phyloP scores from a whole-genome alignment of 2,888 invertebrate species.

The Saturnia japonica region DNA sequence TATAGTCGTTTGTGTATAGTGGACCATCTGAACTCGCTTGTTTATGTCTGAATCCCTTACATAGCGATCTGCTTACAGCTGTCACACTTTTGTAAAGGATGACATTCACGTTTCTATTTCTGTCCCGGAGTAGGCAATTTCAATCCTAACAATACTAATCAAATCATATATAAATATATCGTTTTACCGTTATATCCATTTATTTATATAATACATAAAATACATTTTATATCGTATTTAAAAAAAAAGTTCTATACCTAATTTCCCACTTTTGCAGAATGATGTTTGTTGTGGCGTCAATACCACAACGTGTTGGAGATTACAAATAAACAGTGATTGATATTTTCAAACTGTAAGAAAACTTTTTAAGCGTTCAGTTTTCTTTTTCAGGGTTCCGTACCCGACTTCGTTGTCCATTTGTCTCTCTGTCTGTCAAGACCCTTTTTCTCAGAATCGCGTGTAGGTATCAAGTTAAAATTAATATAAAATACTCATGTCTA shows the following conservation, averaged over 20 bases:
- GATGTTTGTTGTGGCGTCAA: too few relatives aligned
- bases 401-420: too few relatives aligned
- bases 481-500: too few relatives aligned
- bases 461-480: too few relatives aligned
- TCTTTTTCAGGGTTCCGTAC: too few relatives aligned
- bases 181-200: background rate
- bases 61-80: background rate
- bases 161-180: background rate
- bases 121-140: background rate
- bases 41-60: background rate
- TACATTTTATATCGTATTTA: background rate
- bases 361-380: too few relatives aligned
- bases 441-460: too few relatives aligned
- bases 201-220: background rate
- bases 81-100: background rate
- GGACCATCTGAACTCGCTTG: background rate
- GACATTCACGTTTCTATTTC: constrained; percentile 1
- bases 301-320: too few relatives aligned
- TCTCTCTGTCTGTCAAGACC: too few relatives aligned
- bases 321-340: too few relatives aligned
- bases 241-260: too few relatives aligned
- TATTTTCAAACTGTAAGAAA: too few relatives aligned
- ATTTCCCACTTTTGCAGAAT: background rate
- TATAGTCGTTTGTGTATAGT: background rate
- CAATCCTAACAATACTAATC: background rate